Evolutionary conservation across 2,888 invertebrate genomes (phyloP).

Genomic region (Digitonthophagus gazella): DNA sequence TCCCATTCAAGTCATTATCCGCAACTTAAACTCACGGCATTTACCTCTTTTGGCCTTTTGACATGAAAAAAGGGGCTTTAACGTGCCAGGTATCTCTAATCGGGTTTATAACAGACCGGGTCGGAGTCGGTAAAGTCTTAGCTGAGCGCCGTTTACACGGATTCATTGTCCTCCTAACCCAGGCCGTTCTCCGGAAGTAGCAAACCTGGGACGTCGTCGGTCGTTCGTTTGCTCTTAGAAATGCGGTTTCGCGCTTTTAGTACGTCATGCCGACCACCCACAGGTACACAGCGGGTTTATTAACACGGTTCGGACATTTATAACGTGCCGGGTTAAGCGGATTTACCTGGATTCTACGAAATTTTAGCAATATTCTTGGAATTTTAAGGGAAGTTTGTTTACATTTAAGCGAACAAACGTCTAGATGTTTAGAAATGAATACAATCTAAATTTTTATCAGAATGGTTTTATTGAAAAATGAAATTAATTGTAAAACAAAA

Average conservation of each 20-base stretch:
- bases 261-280: constrained; percentile 30
- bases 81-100: too few relatives aligned
- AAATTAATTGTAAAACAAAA: too few relatives aligned
- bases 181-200: constrained; percentile 38
- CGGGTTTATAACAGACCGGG: too few relatives aligned
- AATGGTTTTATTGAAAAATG: too few relatives aligned
- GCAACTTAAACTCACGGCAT: too few relatives aligned
- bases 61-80: too few relatives aligned
- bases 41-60: too few relatives aligned
- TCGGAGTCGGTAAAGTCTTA: too few relatives aligned
- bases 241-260: constrained; percentile 36
- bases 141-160: too few relatives aligned
- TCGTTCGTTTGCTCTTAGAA: constrained; percentile 30
- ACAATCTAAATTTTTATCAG: too few relatives aligned
- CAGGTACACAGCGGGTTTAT: background rate
- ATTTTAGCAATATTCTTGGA: background rate
- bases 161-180: background rate
- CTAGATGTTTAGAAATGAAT: too few relatives aligned
- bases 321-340: background rate
- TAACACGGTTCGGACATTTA: background rate
- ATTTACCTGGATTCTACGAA: background rate
- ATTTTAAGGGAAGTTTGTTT: background rate
- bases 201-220: constrained; percentile 21
- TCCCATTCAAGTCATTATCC: too few relatives aligned
- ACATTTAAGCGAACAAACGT: background rate